Conservation (phyloP, 2,797 vertebrate genomes). For the Lithobates sylvaticus region DNA sequence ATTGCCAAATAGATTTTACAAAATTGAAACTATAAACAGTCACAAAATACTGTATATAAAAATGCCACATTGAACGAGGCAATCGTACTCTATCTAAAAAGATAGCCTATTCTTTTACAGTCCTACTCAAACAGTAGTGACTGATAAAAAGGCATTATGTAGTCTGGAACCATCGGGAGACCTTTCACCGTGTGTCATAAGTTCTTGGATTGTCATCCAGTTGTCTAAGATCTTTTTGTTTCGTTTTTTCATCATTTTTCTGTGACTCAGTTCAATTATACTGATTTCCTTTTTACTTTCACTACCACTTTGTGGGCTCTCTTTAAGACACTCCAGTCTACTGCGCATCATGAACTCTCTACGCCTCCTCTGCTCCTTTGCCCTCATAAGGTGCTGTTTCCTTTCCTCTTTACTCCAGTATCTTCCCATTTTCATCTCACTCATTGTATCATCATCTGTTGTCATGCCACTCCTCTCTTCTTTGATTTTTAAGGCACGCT, state of each 20-base stretch:
- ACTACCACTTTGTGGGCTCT: slow-evolving; percentile 89
- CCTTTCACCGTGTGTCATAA: slow-evolving; percentile 96
- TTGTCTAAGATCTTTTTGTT: slow-evolving; percentile 99
- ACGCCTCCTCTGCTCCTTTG: slow-evolving; percentile 91
- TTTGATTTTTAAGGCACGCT: slow-evolving; percentile 95
- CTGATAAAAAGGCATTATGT: slow-evolving; percentile 96
- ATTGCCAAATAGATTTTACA: slow-evolving; percentile 83
- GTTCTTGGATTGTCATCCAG: slow-evolving; percentile 99
- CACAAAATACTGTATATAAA: slow-evolving; percentile 93
- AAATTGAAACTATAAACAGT: slow-evolving; percentile 91
- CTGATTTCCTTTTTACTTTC: slow-evolving; percentile 90
- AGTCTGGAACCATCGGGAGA: slow-evolving; percentile 91
- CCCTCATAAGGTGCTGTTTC: slow-evolving; percentile 92
- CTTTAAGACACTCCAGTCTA: slow-evolving; percentile 89
- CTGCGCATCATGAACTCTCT: slow-evolving; percentile 96
- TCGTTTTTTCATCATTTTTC: slow-evolving; percentile 98
- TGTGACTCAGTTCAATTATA: slow-evolving; percentile 97
- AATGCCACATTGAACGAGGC: slow-evolving; percentile 99
- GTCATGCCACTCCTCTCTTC: slow-evolving; percentile 97
- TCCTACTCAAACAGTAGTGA: slow-evolving; percentile 91
- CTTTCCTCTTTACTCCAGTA: slow-evolving; percentile 98
- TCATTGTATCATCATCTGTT: slow-evolving; percentile 93
- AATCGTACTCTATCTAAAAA: slow-evolving; percentile 91
- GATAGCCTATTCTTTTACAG: slow-evolving; percentile 82
- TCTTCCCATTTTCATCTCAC: slow-evolving; percentile 97